Evolutionary conservation across 2,888 invertebrate genomes (phyloP).

Genomic region (Mimas tiliae): DNA sequence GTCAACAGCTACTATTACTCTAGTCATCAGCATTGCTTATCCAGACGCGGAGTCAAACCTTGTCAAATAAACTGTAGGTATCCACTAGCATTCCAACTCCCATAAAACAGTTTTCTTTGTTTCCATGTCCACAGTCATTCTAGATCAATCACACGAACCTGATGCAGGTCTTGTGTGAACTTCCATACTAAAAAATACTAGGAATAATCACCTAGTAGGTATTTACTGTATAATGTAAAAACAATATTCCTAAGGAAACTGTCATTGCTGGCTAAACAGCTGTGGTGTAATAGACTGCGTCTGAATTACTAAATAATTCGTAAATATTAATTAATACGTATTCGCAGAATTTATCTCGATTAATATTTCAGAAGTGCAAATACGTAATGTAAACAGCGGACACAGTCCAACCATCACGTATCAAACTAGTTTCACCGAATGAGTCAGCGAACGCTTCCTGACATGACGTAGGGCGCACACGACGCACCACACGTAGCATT

Average conservation of each 20-base stretch:
- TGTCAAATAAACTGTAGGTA: no score
- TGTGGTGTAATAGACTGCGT: not conserved
- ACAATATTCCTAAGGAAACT: not conserved
- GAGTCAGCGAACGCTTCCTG: not conserved
- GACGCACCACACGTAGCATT: constrained; percentile 7
- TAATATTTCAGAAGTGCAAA: not conserved
- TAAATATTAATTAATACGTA: not conserved
- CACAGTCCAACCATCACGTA: constrained; percentile 6
- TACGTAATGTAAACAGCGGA: constrained; percentile 2
- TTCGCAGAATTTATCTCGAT: constrained; percentile 1
- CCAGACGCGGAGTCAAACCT: no score
- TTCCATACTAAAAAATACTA: no score
- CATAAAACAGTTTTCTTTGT: no score
- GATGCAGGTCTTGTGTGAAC: no score
- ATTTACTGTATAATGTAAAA: no score
- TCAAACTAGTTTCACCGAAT: constrained; percentile 7
- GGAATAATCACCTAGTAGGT: no score
- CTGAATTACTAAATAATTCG: not conserved
- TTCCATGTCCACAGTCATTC: no score
- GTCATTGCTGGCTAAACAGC: not conserved
- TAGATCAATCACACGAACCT: no score
- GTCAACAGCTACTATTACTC: no score
- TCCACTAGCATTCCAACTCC: no score
- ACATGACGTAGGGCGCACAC: not conserved
- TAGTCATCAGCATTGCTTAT: no score